A percentile compares a stretch with the other conserved stretches of the same genome.
Evolutionary conservation across 2,888 invertebrate species (phyloP).

Genomic region (Drosophila incognita): DNA sequence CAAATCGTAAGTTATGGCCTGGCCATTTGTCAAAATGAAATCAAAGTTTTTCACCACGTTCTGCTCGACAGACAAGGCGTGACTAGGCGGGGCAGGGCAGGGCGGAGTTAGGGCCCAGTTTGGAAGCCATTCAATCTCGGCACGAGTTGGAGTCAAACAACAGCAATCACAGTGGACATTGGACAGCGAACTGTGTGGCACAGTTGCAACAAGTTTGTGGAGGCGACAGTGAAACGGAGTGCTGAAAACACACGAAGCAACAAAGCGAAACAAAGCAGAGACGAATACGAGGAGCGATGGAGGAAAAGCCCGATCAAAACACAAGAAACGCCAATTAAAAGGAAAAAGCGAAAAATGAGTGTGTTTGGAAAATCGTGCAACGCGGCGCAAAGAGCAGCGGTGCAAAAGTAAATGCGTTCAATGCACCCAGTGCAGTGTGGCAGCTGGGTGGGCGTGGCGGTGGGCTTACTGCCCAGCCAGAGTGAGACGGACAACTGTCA

Average conservation of each 20-base stretch:
- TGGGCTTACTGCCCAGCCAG: neutral
- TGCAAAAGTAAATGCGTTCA: conserved; percentile 65
- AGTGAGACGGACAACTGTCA: conserved; percentile 27
- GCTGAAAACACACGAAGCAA: conserved; percentile 11
- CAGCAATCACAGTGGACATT: conserved; percentile 8
- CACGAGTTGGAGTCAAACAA: conserved; percentile 4
- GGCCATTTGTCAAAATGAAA: conserved; percentile 67
- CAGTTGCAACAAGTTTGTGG: conserved; percentile 71
- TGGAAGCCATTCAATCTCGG: conserved; percentile 58
- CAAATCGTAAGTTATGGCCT: conserved; percentile 54
- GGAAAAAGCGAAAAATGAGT: conserved; percentile 67
- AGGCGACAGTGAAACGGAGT: conserved; percentile 65
- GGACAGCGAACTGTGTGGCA: conserved; percentile 58
- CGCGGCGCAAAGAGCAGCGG: conserved; percentile 40
- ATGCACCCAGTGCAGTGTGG: conserved; percentile 53
- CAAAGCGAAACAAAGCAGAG: conserved; percentile 10
- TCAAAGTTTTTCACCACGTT: conserved; percentile 55
- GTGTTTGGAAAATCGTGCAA: conserved; percentile 55
- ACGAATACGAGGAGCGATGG: neutral
- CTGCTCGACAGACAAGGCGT: conserved; percentile 43
- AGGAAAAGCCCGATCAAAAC: conserved; percentile 56
- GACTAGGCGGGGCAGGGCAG: neutral
- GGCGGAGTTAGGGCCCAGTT: conserved; percentile 16
- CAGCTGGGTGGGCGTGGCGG: conserved; percentile 33
- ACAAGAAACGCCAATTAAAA: conserved; percentile 72